Evolutionary conservation across 2,113 vertebrate genomes (phyloP), one percentile per base, ranked within the genome.

Genomic region (Cryptotis parvus): DNA sequence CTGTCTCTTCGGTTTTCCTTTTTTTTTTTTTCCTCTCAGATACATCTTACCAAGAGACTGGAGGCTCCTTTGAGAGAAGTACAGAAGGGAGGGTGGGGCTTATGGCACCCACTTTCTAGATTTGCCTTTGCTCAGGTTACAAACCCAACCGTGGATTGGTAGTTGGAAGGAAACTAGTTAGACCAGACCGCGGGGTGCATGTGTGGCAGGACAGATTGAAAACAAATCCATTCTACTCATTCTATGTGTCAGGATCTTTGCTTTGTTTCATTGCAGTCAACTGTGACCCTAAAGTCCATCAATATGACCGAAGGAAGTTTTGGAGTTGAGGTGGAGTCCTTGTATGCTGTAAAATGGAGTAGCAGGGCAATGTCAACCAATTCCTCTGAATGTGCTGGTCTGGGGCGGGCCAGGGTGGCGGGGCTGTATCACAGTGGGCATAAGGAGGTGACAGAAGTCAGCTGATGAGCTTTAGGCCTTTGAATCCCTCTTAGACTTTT

Each of bases 241-340:
- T 98, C 95, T 97, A 96, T 98, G 98, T 99, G 98, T 98, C 98
- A 99, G 98, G 98, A 98, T 98, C 98, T 99, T 99, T 98, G 98
- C 98, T 99, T 98, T 98, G 98, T 99, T 98, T 99, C 98, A 99
- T 99, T 99, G 98, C 98, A 99, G 99, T 99, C 98, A 98, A 98
- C 98, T 98, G 98, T 98, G 99, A 99, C 98, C 98, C 98, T 99
- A 99, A 99, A 99, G 98, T 98, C 98, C 98, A 98, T 98, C 98
- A 98, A 97, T 99, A 98, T 98, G 98, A 98, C 98, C 98, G 97
- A 98, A 98, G 95, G 97, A 98, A 98, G 98, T 98, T 98, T 98
- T 98, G 98, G 97, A 98, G 97, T 97, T 97, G 97, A 98, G 97
- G 96, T 98, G 97, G 97, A 98, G 97, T 97, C 98, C 98, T 98